These are phyloP conservation scores for Gonioctena quinquepunctata DNA, from an alignment of 1,140 invertebrate species.

Conservation along the genomic window DNA sequence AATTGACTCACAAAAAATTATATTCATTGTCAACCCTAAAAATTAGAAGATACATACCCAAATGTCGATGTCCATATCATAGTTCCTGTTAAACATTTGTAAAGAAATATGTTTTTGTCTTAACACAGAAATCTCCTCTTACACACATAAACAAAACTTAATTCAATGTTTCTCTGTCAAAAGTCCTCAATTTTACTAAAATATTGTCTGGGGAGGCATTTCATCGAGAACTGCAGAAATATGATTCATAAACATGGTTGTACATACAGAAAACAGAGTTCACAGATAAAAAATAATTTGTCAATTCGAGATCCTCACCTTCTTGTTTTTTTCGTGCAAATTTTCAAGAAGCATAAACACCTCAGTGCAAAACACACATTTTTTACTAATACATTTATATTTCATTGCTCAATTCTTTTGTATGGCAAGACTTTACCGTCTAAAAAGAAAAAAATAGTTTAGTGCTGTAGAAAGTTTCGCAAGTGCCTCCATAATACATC, in stretches of 20 bases:
- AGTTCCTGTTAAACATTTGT: conserved; percentile 16
- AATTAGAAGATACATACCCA: conserved; percentile 5
- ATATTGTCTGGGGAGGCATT: conserved; percentile 24
- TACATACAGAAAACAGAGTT: conserved; percentile 5
- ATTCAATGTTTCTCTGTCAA: conserved; percentile 6
- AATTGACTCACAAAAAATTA: too few species aligned
- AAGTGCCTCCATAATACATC: too few species aligned
- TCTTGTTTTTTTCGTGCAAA: conserved; percentile 7
- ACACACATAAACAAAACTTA: conserved; percentile 12
- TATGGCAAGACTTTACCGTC: conserved; percentile 25
- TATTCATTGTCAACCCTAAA: conserved; percentile 1
- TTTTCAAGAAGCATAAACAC: conserved; percentile 16
- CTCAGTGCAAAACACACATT: conserved; percentile 21
- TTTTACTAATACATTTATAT: conserved; percentile 14
- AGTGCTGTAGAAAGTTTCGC: background rate
- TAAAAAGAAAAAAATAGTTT: conserved; percentile 44
- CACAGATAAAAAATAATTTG: background rate
- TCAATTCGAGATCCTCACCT: background rate
- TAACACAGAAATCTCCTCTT: conserved; percentile 9
- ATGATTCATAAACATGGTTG: conserved; percentile 20
- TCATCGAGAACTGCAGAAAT: conserved; percentile 25
- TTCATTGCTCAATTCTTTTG: background rate
- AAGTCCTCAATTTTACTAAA: conserved; percentile 22
- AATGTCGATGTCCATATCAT: background rate
- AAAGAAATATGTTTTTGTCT: conserved; percentile 15